Conservation (phyloP, 2,797 vertebrate species). For the Rhinatrema bivittatum region DNA sequence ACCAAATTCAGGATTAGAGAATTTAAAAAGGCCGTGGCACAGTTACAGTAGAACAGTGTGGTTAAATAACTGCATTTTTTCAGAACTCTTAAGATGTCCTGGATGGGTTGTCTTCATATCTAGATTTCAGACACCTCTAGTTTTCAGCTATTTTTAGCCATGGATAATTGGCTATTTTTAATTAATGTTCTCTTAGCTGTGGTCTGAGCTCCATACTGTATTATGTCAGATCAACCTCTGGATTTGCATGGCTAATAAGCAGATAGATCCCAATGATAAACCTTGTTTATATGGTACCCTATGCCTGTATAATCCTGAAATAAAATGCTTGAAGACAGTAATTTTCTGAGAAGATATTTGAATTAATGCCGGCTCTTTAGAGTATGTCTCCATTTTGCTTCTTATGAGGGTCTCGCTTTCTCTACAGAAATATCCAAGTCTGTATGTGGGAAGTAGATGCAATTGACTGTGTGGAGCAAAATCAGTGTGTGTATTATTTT, state of each 20-base stretch:
- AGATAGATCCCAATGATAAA: too few species aligned
- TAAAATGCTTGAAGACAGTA: too few species aligned
- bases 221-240: not conserved
- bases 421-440: not conserved
- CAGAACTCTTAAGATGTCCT: too few species aligned
- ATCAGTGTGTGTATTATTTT: constrained; percentile 31
- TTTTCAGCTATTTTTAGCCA: constrained; percentile 9
- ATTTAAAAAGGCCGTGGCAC: constrained; percentile 28
- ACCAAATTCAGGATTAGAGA: constrained; percentile 13
- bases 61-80: too few species aligned
- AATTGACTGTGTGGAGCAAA: constrained; percentile 12
- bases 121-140: constrained; percentile 19
- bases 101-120: constrained; percentile 20
- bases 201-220: too few species aligned
- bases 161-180: constrained; percentile 29
- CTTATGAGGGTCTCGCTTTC: not conserved
- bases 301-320: too few species aligned
- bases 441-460: constrained; percentile 17
- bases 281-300: too few species aligned
- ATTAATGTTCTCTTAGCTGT: too few species aligned
- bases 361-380: too few species aligned
- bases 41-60: too few species aligned
- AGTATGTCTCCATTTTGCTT: not conserved
- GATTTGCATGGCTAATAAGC: too few species aligned
- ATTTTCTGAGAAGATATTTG: too few species aligned